Evolutionary conservation across 2,888 invertebrate genomes (phyloP), one percentile per base, ranked within the genome.

Genomic region (Podabrus alpinus): DNA sequence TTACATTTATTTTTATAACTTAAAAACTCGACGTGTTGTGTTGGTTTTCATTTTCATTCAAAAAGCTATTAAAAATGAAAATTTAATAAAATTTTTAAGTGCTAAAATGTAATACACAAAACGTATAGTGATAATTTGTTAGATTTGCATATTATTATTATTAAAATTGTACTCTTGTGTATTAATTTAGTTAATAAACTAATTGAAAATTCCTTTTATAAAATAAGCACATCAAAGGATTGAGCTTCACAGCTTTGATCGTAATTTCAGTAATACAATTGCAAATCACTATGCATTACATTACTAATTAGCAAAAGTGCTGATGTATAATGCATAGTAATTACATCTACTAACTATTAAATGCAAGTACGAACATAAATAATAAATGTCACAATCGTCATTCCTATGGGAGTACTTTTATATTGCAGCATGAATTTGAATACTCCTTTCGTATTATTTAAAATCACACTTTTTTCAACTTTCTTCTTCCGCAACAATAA

Each of bases 1-100:
- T 84, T 82, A 82, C 83, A 84, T 84, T 84, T 83, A 79, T 77
- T 80, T 81, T 25, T 29, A 15, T 16, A 24, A 24, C 15, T 29
- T 19, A 24, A 29, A 67, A 67, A n/a, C 45, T 1, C n/a, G 45
- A 45, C 45, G 45, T 45, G 45, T 45, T 45, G 45, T 45, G 45
- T 45, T 45, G 45, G 45, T 45, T 45, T 45, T 45, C 45, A 45
- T 45, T 45, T 45, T 45, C 45, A 45, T 45, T 45, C 45, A n/a
- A 45, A 45, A 9, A 7, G 45, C 45, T 45, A 45, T 45, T 45
- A 45, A 45, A 45, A 45, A 45, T 45, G 45, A 45, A 45, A 45
- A 45, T 45, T 5, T 7, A 45, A 45, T n/a, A 45, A 45, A 45
- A 45, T n/a, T 45, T 45, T 45, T 45, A 45, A 45, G 45, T 45